A percentile compares a stretch with the other conserved stretches of the same genome.
Evolutionary conservation across 1,140 invertebrate species (phyloP).

Genomic region (Trichogramma pretiosum): DNA sequence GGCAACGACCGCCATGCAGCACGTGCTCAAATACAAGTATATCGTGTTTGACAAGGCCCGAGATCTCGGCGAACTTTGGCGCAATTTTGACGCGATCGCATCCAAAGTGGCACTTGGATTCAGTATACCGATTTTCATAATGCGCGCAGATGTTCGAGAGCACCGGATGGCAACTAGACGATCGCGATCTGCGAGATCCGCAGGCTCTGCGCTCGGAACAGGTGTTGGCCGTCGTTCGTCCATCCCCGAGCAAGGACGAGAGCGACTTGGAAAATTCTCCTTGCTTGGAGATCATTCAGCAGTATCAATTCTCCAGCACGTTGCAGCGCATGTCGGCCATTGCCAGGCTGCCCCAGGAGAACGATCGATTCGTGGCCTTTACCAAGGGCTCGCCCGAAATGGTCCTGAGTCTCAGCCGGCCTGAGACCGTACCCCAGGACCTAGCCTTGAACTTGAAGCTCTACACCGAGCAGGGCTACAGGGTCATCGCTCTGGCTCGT

Average conservation of each 20-base stretch:
- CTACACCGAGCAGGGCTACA: constrained; percentile 79
- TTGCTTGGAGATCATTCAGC: constrained; percentile 65
- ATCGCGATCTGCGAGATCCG: constrained; percentile 60
- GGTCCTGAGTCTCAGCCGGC: constrained; percentile 60
- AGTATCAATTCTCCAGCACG: constrained; percentile 89
- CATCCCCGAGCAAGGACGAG: constrained; percentile 38
- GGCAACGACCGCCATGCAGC: no score
- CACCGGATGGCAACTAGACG: constrained; percentile 71
- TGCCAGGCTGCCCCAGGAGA: constrained; percentile 54
- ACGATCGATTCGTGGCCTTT: constrained; percentile 59
- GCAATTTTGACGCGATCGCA: no score
- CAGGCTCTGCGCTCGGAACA: constrained; percentile 57
- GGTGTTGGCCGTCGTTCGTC: constrained; percentile 68
- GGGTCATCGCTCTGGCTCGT: constrained; percentile 74
- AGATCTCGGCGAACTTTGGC: no score
- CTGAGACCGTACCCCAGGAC: constrained; percentile 65
- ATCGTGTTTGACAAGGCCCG: no score
- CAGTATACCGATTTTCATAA: no score
- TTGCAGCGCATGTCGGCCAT: constrained; percentile 89
- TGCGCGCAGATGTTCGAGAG: constrained; percentile 73
- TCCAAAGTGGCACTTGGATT: no score
- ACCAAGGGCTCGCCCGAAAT: constrained; percentile 94
- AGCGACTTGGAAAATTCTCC: no score
- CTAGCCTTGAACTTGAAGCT: constrained; percentile 57
- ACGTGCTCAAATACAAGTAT: no score